Evolutionary conservation across 1,140 invertebrate genomes (phyloP), one percentile per base, ranked within the genome.

Genomic region (Sarcophaga peregrina): DNA sequence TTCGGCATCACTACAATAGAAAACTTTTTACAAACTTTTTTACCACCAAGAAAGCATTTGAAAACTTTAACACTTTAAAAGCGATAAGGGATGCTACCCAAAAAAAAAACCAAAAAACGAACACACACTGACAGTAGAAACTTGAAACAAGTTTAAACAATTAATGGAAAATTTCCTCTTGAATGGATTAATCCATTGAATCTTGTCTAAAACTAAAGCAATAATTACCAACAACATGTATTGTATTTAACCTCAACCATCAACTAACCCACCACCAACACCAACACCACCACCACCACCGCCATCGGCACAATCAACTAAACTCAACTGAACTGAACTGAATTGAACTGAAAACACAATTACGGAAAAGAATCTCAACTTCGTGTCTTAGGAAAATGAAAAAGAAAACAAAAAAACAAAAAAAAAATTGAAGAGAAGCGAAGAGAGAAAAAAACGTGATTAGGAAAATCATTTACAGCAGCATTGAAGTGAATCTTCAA

Each of bases 1-100:
- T 58, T 6, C n/a, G 15, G 54, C 15, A 15, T n/a, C 5, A 15
- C 10, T 13, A 7, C 54, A 4, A 58, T 37, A 4, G 25, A 58
- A 58, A 58, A 58, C 54, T 58, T 58, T 58, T 58, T 6, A 37
- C 4, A 37, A 37, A n/a, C n/a, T n/a, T n/a, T 10, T 58, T 58
- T n/a, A 58, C 54, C 54, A 58, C 54, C n/a, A 58, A 15, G 4
- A 58, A n/a, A 58, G 54, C 54, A 15, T 58, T 58, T 15, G 13
- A 58, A 58, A 58, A 58, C 13, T 58, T 58, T n/a, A 58, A 58
- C 54, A 58, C 54, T 58, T 58, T 58, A n/a, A 58, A 58, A 58
- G 25, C 25, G 25, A 37, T 37, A 37, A 37, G 25, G 54, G 15
- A 58, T 58, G 25, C 54, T 58, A n/a, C n/a, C 13, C 13, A 58